Evolutionary conservation across 2,888 invertebrate species (phyloP).

Genomic region (Serripes groenlandicus): DNA sequence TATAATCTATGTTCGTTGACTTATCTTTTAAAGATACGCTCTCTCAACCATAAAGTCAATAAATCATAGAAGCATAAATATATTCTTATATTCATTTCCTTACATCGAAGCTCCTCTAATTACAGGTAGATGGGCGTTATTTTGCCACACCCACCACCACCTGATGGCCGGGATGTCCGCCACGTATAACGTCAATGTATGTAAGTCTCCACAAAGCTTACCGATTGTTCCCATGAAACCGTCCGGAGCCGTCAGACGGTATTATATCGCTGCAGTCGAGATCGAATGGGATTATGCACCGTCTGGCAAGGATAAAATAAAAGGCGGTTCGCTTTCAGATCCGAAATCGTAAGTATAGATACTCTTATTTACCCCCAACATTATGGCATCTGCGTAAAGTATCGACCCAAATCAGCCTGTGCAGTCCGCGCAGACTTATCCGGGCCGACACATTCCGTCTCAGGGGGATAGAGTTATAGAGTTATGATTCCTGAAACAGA

Average conservation of each 20-base stretch:
- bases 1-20: no score
- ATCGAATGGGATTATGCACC: conserved; percentile 76
- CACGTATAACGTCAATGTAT: conserved; percentile 70
- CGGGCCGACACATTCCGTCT: no score
- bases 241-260: conserved; percentile 57
- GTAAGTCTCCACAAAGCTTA: conserved; percentile 54
- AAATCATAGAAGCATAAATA: no score
- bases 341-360: conserved; percentile 57
- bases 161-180: conserved; percentile 73
- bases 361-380: no score
- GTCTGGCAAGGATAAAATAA: conserved; percentile 64
- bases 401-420: no score
- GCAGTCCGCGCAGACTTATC: no score
- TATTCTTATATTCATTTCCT: no score
- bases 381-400: no score
- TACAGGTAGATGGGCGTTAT: conserved; percentile 74
- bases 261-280: conserved; percentile 76
- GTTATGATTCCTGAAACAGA: no score
- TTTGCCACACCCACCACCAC: conserved; percentile 72
- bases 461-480: no score
- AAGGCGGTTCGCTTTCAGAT: conserved; percentile 49
- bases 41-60: no score
- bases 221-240: conserved; percentile 62
- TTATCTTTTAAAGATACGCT: no score
- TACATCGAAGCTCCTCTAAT: not conserved